Base-by-base conservation (phyloP, 2,113 vertebrate species). In the Oncorhynchus tshawytscha region DNA sequence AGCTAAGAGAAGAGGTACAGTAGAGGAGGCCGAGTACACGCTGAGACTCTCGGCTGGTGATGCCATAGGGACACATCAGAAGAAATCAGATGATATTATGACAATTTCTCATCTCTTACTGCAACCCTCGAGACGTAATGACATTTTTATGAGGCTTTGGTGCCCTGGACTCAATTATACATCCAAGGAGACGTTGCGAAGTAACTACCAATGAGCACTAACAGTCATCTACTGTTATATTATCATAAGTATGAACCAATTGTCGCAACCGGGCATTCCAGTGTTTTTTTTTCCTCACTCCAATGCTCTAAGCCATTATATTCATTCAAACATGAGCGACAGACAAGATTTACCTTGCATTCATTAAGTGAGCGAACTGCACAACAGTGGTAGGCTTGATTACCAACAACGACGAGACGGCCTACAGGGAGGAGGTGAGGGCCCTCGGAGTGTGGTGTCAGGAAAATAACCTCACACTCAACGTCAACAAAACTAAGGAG, bases 131-230 rank as follows among this genome's bases (percentile, higher is more conserved):
- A 69, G 29, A 34, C 31, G 16, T 69, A 69, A 45, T 39, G 34
- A 39, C 20, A 45, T 48, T 31, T 69, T n/a, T 9, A 45, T 45
- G 20, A 45, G 29, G 67, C 31, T 20, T 69, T 69, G 67, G 67
- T 34, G 67, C 67, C 29, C 31, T 68, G 67, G 31, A 68, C 67
- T 68, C 67, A n/a, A 34, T 68, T 68, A 34, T n/a, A 34, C 8
- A 67, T 29, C 65, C 5, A 64, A 64, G 22, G 62, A 65, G 65
- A 67, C 29, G 16, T 67, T 12, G n/a, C 15, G 13, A 67, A 11
- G 16, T 54, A 16, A 54, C 51, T 18, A 1, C 16, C 51, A 54
- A 18, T 18, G 51, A 54, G 16, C 51, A 18, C 51, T 18, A 54
- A 54, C 51, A 18, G 51, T 54, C 27, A 66, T 66, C 4, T 13